Conservation (phyloP, 2,797 vertebrate species). For the Crossoptilon crossoptilon region DNA sequence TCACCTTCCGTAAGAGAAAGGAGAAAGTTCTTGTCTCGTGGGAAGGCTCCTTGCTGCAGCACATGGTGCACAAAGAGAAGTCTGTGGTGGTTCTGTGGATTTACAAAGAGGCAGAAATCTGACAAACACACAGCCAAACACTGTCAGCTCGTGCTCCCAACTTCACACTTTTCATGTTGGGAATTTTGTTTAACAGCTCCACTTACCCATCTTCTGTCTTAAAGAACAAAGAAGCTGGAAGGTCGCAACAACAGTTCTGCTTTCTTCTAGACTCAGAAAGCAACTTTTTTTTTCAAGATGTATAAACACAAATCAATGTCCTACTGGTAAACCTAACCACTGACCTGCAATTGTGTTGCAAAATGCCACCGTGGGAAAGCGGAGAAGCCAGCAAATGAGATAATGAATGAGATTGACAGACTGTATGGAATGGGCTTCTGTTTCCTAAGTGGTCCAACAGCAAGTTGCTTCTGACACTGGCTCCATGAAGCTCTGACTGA, state of each 20-base stretch:
- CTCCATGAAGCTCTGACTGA: background rate
- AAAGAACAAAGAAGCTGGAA: background rate
- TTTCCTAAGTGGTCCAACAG: background rate
- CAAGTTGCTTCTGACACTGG: background rate
- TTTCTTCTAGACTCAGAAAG: background rate
- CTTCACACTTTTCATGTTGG: background rate
- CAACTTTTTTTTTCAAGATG: background rate
- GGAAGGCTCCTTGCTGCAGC: background rate
- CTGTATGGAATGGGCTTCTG: background rate
- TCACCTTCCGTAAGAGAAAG: background rate
- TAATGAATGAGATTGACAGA: background rate
- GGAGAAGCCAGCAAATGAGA: background rate
- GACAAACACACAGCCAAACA: conserved; percentile 10
- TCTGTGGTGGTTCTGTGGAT: background rate
- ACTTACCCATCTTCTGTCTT: background rate
- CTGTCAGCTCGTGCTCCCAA: background rate
- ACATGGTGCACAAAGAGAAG: background rate
- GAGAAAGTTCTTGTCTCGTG: background rate
- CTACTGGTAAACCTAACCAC: background rate
- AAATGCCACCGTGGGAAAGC: background rate
- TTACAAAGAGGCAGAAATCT: background rate
- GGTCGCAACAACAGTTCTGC: background rate
- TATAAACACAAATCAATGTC: background rate
- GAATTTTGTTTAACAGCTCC: background rate
- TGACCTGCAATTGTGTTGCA: background rate